These are phyloP conservation scores for Julus scanicus DNA, from an alignment of 2,888 invertebrate genomes.

Conservation along the genomic window DNA sequence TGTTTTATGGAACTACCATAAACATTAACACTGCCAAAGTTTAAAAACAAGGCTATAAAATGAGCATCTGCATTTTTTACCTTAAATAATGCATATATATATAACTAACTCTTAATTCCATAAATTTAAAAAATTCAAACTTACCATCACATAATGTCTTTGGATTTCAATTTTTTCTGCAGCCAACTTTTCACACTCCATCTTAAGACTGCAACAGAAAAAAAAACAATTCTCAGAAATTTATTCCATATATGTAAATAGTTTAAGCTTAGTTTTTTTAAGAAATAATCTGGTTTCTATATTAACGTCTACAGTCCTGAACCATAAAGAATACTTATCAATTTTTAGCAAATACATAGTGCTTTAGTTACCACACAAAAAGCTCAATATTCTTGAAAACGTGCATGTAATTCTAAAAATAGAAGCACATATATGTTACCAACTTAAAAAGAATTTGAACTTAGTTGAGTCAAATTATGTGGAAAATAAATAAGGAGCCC, in stretches of 20 bases:
- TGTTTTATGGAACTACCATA: no score
- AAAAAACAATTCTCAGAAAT: neutral
- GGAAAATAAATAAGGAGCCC: neutral
- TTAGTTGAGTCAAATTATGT: neutral
- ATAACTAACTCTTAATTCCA: no score
- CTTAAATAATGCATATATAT: no score
- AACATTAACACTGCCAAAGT: no score
- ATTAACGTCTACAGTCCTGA: neutral
- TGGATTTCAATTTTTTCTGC: constrained; percentile 69
- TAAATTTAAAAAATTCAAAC: constrained; percentile 55
- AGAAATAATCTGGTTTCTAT: neutral
- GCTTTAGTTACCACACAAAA: no score
- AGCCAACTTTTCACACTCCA: constrained; percentile 58
- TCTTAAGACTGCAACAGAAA: constrained; percentile 55
- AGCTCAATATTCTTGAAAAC: no score
- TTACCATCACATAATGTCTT: constrained; percentile 70
- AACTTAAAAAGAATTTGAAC: neutral
- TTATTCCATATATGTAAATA: neutral
- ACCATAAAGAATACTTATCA: neutral
- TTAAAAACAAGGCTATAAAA: no score
- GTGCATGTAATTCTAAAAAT: neutral
- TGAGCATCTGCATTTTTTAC: no score
- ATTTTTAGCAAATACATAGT: no score
- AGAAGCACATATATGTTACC: neutral
- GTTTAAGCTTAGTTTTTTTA: neutral